Evolutionary conservation across 2,888 invertebrate species (phyloP).

Genomic region (Chirona hameri): DNA sequence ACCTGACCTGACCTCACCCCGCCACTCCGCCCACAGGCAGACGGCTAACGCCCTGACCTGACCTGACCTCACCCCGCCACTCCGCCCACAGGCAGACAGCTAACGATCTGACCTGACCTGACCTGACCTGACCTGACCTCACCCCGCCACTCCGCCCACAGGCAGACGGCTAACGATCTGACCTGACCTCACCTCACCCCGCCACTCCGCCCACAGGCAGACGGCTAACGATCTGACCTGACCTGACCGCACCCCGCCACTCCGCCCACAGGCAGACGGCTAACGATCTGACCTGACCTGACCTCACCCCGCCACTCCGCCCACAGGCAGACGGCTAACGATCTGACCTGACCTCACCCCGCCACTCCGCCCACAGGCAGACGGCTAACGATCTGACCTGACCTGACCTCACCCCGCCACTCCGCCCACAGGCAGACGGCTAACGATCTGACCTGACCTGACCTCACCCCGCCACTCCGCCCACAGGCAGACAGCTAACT

Average conservation of each 20-base stretch:
- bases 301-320: background rate
- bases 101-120: background rate
- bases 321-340: constrained; percentile 84
- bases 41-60: background rate
- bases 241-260: background rate
- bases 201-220: too few relatives aligned
- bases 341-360: constrained; percentile 63
- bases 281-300: too few relatives aligned
- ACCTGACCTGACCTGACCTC: background rate
- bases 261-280: too few relatives aligned
- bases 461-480: background rate
- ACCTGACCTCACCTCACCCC: constrained; percentile 53
- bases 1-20: constrained; percentile 53
- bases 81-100: too few relatives aligned
- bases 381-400: background rate
- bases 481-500: constrained; percentile 84
- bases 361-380: too few relatives aligned
- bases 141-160: constrained; percentile 44
- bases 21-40: too few relatives aligned
- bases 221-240: background rate
- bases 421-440: too few relatives aligned
- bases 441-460: too few relatives aligned
- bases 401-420: background rate
- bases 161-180: constrained; percentile 90
- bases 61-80: background rate